Evolutionary conservation across 2,113 vertebrate genomes (phyloP), one percentile per base, ranked within the genome.

Genomic region (Panthera tigris): DNA sequence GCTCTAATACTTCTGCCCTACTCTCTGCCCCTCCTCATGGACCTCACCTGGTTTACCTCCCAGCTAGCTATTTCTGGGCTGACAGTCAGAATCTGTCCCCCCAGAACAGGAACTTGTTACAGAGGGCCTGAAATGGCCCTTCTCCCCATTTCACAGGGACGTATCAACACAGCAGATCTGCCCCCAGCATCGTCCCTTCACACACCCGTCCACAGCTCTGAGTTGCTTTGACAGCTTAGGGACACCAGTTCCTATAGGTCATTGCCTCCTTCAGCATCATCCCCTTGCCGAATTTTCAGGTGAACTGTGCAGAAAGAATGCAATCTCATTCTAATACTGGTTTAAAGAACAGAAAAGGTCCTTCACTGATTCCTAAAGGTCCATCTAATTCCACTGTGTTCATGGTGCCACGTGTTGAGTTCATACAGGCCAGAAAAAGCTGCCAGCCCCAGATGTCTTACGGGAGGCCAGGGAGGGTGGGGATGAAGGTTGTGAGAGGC

Each of bases 241-340:
- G 63, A 63, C 16, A 21, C 86, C 48, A 23, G n/a, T 86, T 90
- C n/a, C 13, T 8, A 13, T 68, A 63, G 78, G 50, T 90, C 8
- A 7, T 23, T 71, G 61, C 23, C 84, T 78, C 36, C 16, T 81
- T 69, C 25, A 16, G 11, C 23, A 27, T 66, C 36, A 31, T 84
- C 29, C 11, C 83, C 45, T 78, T 84, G 41, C 45, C 27, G 0
- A n/a, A 2, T 94, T 83, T 89, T 66, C 36, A 89, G 41, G 61
- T 83, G 61, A 94, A 78, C 15, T 95, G 13, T 78, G 27, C 45
- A 89, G 83, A 85, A 85, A 94, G 66, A 87, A 95, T 23, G 41
- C 0, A 3, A 41, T 73, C 52, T 94, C 79, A 25, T 85, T 91
- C 76, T 41, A 85, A 45, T 57, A 55, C 25, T 74, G 16, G 1